A percentile compares a stretch with the other conserved stretches of the same genome.
Evolutionary conservation across 1,140 invertebrate species (phyloP).

Genomic region (Calephelis virginiensis): DNA sequence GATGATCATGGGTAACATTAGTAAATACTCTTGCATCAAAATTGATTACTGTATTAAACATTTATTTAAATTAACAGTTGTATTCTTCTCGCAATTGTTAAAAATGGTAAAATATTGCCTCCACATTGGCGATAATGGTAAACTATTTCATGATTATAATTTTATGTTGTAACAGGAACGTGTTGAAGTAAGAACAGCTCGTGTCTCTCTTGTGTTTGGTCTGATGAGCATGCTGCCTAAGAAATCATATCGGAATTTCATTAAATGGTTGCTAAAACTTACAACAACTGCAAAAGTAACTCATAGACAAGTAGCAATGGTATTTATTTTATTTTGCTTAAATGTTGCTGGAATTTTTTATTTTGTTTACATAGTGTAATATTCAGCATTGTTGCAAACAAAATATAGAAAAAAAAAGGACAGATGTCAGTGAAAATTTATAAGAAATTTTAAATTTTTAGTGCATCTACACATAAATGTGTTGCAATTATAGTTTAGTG

Average conservation of each 20-base stretch:
- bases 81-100: background rate
- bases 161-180: conserved; percentile 46
- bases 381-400: too few relatives aligned
- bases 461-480: too few relatives aligned
- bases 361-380: too few relatives aligned
- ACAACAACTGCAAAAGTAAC: conserved; percentile 54
- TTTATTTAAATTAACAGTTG: background rate
- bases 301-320: conserved; percentile 65
- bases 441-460: too few relatives aligned
- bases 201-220: conserved; percentile 52
- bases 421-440: too few relatives aligned
- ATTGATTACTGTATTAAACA: too few relatives aligned
- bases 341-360: background rate
- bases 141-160: background rate
- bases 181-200: conserved; percentile 52
- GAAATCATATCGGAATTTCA: conserved; percentile 47
- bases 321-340: conserved; percentile 33
- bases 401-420: too few relatives aligned
- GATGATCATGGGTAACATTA: too few relatives aligned
- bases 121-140: too few relatives aligned
- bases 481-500: too few relatives aligned
- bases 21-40: too few relatives aligned
- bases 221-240: conserved; percentile 58
- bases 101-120: too few relatives aligned
- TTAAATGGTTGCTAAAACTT: conserved; percentile 66